phyloP scores from a whole-genome alignment of 1,140 invertebrate genomes.

The Musca vetustissima region DNA sequence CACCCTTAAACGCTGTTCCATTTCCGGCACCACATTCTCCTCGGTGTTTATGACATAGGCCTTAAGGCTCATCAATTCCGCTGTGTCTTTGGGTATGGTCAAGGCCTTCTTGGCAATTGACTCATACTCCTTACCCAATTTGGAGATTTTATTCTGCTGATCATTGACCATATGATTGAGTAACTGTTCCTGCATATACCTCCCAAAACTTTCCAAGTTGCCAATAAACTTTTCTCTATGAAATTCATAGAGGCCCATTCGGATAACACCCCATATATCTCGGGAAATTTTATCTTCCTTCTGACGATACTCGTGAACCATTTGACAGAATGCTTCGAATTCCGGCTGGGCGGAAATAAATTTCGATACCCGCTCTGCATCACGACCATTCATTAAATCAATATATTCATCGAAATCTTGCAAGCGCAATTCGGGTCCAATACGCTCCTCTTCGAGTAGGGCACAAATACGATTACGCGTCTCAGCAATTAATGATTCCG shows the following conservation, averaged over 20 bases:
- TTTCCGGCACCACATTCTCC: slow-evolving; percentile 67
- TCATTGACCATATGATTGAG: slow-evolving; percentile 73
- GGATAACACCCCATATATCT: slow-evolving; percentile 67
- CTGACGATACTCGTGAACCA: slow-evolving; percentile 68
- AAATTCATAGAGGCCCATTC: slow-evolving; percentile 84
- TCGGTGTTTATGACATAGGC: slow-evolving; percentile 73
- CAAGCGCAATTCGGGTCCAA: slow-evolving; percentile 67
- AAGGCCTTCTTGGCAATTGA: slow-evolving; percentile 77
- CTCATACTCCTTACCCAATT: slow-evolving; percentile 84
- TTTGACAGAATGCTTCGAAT: slow-evolving; percentile 68
- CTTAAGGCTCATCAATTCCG: slow-evolving; percentile 80
- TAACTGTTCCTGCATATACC: slow-evolving; percentile 70
- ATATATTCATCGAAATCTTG: slow-evolving; percentile 82
- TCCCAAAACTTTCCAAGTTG: slow-evolving; percentile 68
- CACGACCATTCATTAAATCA: slow-evolving; percentile 72
- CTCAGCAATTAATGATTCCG: slow-evolving; percentile 63
- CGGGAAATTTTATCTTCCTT: slow-evolving; percentile 67
- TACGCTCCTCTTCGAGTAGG: slow-evolving; percentile 70
- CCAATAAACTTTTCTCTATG: slow-evolving; percentile 79
- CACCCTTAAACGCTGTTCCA: slow-evolving; percentile 73
- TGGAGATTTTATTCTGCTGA: slow-evolving; percentile 72
- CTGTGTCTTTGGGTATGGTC: slow-evolving; percentile 78
- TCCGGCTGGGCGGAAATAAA: slow-evolving; percentile 69
- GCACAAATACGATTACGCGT: slow-evolving; percentile 62
- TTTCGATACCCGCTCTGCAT: slow-evolving; percentile 64